Evolutionary conservation across 2,888 invertebrate species (phyloP).

Genomic region (Herminia tarsipennalis): DNA sequence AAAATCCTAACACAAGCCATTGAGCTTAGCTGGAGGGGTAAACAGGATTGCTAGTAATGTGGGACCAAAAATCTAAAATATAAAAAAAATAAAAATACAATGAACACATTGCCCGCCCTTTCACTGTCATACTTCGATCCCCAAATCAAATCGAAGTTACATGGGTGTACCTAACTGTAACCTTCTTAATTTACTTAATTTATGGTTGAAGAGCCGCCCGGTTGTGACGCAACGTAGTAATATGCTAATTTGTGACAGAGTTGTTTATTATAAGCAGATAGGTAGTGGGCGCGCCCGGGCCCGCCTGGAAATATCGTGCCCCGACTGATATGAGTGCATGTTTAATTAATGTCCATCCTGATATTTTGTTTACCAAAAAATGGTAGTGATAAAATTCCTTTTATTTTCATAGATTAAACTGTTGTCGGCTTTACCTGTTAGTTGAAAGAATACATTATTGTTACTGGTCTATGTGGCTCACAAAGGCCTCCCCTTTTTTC

Average conservation of each 20-base stretch:
- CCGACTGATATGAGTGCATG: constrained; percentile 36
- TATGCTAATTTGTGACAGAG: constrained; percentile 49
- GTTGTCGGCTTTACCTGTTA: too few relatives aligned
- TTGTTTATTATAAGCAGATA: constrained; percentile 46
- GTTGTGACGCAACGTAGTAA: constrained; percentile 26
- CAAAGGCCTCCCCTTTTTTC: too few relatives aligned
- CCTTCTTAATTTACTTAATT: background rate
- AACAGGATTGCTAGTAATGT: too few relatives aligned
- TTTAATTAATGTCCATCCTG: constrained; percentile 36
- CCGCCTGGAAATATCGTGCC: constrained; percentile 53
- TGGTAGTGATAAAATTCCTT: constrained; percentile 10
- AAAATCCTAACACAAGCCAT: too few relatives aligned
- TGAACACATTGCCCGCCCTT: too few relatives aligned
- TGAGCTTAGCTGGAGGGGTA: too few relatives aligned
- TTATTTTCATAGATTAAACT: constrained; percentile 13
- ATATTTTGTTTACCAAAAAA: constrained; percentile 25
- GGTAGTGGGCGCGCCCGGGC: constrained; percentile 52
- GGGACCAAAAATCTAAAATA: too few relatives aligned
- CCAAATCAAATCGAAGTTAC: too few relatives aligned
- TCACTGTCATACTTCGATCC: too few relatives aligned
- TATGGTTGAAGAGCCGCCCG: background rate
- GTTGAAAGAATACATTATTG: too few relatives aligned
- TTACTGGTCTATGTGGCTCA: too few relatives aligned
- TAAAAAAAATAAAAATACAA: too few relatives aligned
- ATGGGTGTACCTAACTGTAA: background rate